Conservation (phyloP, 2,797 vertebrate species). For the Erpetoichthys calabaricus region DNA sequence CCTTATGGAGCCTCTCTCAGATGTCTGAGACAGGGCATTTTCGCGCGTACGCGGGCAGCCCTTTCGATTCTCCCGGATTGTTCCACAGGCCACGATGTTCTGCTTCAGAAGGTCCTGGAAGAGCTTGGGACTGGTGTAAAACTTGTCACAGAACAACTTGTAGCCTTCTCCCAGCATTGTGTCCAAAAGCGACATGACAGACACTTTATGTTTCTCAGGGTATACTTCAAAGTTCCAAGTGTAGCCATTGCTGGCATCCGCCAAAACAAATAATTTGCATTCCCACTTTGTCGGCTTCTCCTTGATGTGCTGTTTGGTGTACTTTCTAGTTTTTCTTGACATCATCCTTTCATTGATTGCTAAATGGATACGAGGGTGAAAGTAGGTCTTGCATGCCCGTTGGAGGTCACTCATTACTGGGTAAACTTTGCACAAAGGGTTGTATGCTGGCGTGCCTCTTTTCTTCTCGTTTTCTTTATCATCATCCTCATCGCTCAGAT, state of each 20-base stretch:
- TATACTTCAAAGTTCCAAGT: slow-evolving; percentile 2
- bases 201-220: background rate
- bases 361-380: background rate
- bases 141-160: background rate
- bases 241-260: background rate
- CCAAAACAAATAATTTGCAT: background rate
- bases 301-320: background rate
- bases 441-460: background rate
- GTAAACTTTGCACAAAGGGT: background rate
- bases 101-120: background rate
- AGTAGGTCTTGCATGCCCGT: background rate
- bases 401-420: background rate
- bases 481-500: background rate
- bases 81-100: background rate
- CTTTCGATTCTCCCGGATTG: background rate
- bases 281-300: background rate
- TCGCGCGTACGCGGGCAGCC: slow-evolving; percentile 1
- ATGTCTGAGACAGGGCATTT: slow-evolving; percentile 4
- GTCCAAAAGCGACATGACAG: background rate
- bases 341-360: background rate
- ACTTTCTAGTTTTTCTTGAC: background rate
- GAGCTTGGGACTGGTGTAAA: background rate
- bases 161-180: background rate
- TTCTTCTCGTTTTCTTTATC: slow-evolving; percentile 1
- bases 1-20: slow-evolving; percentile 1